Base-by-base conservation (phyloP, 1,140 invertebrate species). In the Alviniconcha marisindica region DNA sequence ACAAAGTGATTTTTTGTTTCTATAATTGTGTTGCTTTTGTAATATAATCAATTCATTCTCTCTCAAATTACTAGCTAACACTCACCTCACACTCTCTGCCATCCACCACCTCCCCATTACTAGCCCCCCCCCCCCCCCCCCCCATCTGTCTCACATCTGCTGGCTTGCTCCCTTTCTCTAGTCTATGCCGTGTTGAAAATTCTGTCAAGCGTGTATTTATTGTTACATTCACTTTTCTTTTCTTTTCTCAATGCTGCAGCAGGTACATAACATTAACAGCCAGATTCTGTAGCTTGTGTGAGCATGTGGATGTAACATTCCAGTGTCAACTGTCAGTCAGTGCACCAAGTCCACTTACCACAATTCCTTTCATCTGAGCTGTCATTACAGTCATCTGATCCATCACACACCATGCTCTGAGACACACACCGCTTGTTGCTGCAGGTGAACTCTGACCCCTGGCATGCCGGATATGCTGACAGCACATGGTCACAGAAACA, bases 301-400 rank as follows among this genome's bases (percentile, higher is more conserved):
- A n/a, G 54, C 2, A n/a, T 60, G 54, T 60, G 54, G 21, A n/a
- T 60, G 54, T 60, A n/a, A n/a, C 21, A n/a, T 18, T 60, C 21
- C 28, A n/a, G 21, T 18, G 21, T 18, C 28, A n/a, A 1, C 0
- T 60, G 54, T 5, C 21, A n/a, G 54, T 60, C 21, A 1, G 63
- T 66, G n/a, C 31, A 15, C 28, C 33, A 28, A 33, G 63, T 10
- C 31, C 7, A 10, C 86, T 83, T 84, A 91, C 90, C 85, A 84
- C 90, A 91, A 40, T 87, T 85, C 31, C 38, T 38, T 93, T 99
- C 98, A 92, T 99, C 98, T 88, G 97, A 97, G 89, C 97, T 97
- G 92, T 99, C 98, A 91, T 98, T 98, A 92, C 98, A 99, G 91
- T 99, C 98, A 91, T 98, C 97, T 89, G 98, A 97, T 93, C 87